Base-by-base conservation (phyloP, 2,888 invertebrate genomes). In the Leistus spinibarbis region DNA sequence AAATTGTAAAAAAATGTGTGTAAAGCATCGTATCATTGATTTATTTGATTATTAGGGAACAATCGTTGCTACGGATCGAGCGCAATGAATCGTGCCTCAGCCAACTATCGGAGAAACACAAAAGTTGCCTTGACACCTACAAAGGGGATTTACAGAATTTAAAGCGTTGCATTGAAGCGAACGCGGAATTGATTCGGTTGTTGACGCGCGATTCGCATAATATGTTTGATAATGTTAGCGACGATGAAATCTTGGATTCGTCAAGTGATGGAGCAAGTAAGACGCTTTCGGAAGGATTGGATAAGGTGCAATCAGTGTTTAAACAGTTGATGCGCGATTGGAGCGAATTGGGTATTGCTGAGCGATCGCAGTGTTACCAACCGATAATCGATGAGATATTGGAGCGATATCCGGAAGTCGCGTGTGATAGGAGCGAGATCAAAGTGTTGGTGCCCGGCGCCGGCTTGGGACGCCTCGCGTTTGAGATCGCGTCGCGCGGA, bases 301-400 rank as follows among this genome's bases (percentile, higher is more conserved):
- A 93, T 80, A 93, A 98, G 89, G 96, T 98, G 53, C 95, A 96
- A 84, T 95, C 95, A 17, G 96, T 97, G 1, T 86, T 99, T 79
- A 97, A 98, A 84, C 98, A 99, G 85, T 91, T 99, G 81, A 96
- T 96, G n/a, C 89, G 99, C 0, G 99, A 99, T 83, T 99, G 99
- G 99, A 96, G 96, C 81, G 87, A 88, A 0, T 91, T 93, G 78
- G 98, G 98, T 0, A 90, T 90, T 0, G 87, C 89, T 2, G 98
- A 99, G 85, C 87, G 98, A 24, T 88, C 90, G 54, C 92, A 95
- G 71, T 97, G 97, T 81, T 99, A 98, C 84, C 90, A 90, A 78
- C 98, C 97, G 0, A 95, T 99, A 63, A 89, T 99, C 16, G 91
- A 94, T 62, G 95, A 95, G 85, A 90, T 98, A 68, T 88, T 92